Conservation (phyloP, 2,797 vertebrate genomes). For the Fringilla coelebs region DNA sequence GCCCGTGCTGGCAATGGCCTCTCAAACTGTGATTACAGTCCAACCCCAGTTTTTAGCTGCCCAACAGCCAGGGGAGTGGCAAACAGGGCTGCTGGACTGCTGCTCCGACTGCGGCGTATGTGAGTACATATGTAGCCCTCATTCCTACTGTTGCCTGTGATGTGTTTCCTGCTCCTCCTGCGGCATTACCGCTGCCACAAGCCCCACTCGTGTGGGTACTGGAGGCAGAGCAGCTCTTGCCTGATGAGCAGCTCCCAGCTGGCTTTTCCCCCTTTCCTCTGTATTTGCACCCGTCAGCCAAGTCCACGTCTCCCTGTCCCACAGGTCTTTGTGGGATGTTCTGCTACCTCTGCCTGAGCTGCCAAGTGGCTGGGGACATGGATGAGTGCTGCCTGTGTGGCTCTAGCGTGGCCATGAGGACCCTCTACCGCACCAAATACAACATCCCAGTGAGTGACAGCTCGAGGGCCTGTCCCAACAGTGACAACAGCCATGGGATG, state of each 20-base stretch:
- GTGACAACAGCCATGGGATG: accelerated
- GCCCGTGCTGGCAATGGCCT: neutral
- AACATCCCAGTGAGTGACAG: slow-evolving; percentile 77
- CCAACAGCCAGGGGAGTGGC: slow-evolving; percentile 63
- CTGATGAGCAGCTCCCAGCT: accelerated
- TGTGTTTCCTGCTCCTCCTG: neutral
- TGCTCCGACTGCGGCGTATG: slow-evolving; percentile 75
- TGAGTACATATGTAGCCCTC: slow-evolving; percentile 48
- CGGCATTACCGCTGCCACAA: neutral
- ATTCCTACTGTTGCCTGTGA: accelerated
- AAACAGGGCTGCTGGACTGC: slow-evolving; percentile 72
- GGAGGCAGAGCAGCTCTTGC: neutral
- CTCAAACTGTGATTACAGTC: neutral
- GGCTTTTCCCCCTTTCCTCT: neutral
- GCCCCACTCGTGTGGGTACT: neutral
- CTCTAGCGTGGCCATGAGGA: slow-evolving; percentile 69
- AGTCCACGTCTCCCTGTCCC: accelerated
- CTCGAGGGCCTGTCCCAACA: accelerated
- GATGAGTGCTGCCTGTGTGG: slow-evolving; percentile 84
- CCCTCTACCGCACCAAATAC: slow-evolving; percentile 84
- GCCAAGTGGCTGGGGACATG: slow-evolving; percentile 80
- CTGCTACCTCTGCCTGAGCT: slow-evolving; percentile 71
- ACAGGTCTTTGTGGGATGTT: slow-evolving; percentile 73
- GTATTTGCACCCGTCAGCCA: neutral
- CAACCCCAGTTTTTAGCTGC: slow-evolving; percentile 62